phyloP scores from a whole-genome alignment of 2,113 vertebrate genomes.

The Pyrgilauda ruficollis region DNA sequence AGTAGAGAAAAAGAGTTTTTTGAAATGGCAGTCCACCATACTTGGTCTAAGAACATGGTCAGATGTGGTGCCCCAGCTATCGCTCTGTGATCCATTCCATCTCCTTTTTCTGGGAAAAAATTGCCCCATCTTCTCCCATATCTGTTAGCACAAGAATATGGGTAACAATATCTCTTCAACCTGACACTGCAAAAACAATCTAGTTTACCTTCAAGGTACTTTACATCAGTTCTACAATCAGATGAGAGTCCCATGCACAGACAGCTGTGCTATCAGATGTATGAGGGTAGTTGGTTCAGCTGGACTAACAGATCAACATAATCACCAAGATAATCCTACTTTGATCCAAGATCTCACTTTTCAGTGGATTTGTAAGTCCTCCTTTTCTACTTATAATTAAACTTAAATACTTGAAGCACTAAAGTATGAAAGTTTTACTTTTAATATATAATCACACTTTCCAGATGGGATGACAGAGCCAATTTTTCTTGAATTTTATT shows the following conservation, averaged over 20 bases:
- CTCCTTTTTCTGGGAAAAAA: neutral
- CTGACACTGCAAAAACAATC: neutral
- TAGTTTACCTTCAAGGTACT: neutral
- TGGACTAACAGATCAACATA: neutral
- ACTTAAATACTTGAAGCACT: neutral
- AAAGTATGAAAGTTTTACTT: neutral
- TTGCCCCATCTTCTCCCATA: neutral
- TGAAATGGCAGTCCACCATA: neutral
- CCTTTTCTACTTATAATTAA: neutral
- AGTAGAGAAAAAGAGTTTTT: neutral
- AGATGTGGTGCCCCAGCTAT: neutral
- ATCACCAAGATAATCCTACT: neutral
- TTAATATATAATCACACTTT: neutral
- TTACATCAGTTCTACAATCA: neutral
- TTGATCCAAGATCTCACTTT: neutral
- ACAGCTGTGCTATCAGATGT: neutral
- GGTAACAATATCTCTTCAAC: neutral
- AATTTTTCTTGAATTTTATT: neutral
- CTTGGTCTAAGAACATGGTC: neutral
- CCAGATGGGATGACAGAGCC: neutral
- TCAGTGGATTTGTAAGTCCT: neutral
- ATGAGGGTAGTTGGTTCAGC: neutral
- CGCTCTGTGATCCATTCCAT: neutral
- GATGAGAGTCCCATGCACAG: too few species aligned
- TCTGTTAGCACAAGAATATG: neutral